Conservation (phyloP, 2,888 invertebrate species). For the Coremacera marginata region DNA sequence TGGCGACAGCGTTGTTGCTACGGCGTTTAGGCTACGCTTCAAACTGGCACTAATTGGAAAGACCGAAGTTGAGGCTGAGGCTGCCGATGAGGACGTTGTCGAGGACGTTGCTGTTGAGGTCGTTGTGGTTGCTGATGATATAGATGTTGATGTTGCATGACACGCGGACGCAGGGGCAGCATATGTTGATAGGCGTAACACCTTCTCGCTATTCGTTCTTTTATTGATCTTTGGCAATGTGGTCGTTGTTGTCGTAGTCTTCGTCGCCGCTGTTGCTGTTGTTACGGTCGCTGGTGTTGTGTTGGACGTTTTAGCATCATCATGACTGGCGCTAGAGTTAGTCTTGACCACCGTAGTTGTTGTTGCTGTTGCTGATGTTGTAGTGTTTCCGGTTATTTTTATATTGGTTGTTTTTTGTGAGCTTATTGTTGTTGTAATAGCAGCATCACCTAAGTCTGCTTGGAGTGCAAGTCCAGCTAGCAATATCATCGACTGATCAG, state of each 20-base stretch:
- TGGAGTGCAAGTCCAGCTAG: conserved; percentile 92
- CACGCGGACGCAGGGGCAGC: conserved; percentile 48
- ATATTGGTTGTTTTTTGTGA: conserved; percentile 55
- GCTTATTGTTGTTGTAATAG: conserved; percentile 52
- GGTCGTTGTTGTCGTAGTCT: conserved; percentile 49
- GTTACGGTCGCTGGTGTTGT: background rate
- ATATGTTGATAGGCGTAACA: conserved; percentile 59
- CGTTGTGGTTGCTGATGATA: conserved; percentile 34
- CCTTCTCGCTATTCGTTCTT: conserved; percentile 58
- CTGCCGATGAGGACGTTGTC: conserved; percentile 26
- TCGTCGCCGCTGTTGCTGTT: background rate
- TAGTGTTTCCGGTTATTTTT: conserved; percentile 28
- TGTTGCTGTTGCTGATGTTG: conserved; percentile 42
- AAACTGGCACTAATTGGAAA: conserved; percentile 46
- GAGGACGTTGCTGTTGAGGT: conserved; percentile 24
- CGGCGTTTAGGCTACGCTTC: conserved; percentile 48
- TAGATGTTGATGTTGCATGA: conserved; percentile 16
- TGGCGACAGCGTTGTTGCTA: conserved; percentile 51
- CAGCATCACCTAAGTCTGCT: conserved; percentile 89
- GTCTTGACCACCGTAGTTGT: conserved; percentile 31
- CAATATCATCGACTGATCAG: conserved; percentile 78
- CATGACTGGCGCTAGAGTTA: background rate
- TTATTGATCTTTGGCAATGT: conserved; percentile 64
- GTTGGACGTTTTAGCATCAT: background rate
- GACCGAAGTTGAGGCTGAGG: conserved; percentile 32